Percentiles rank a stretch among this genome's conserved stretches.
These are phyloP conservation scores for Brachypalpus laphriformis DNA, from an alignment of 2,888 invertebrate species.

Conservation along the genomic window DNA sequence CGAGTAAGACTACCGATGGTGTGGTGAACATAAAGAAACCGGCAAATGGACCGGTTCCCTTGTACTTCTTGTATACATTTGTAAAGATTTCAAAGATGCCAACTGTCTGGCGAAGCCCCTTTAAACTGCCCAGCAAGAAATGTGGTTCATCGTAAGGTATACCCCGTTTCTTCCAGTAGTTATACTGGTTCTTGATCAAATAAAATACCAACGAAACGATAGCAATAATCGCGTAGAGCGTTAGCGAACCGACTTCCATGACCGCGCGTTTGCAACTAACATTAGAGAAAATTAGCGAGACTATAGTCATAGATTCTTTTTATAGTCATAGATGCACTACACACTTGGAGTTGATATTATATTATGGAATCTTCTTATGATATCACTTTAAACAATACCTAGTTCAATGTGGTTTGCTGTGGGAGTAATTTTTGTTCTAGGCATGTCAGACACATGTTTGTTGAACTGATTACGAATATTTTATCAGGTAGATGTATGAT, in stretches of 20 bases:
- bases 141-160: constrained; percentile 76
- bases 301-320: too few relatives aligned
- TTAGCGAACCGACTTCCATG: constrained; percentile 29
- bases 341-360: neutral
- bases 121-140: constrained; percentile 76
- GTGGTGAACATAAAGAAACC: constrained; percentile 79
- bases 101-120: constrained; percentile 72
- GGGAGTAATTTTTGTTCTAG: too few relatives aligned
- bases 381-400: neutral
- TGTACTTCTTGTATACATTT: constrained; percentile 76
- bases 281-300: neutral
- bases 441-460: too few relatives aligned
- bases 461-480: too few relatives aligned
- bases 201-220: constrained; percentile 14
- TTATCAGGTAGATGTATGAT: too few relatives aligned
- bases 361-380: too few relatives aligned
- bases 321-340: neutral
- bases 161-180: constrained; percentile 76
- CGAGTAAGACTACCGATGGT: constrained; percentile 79
- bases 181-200: constrained; percentile 18
- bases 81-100: constrained; percentile 76
- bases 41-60: constrained; percentile 78
- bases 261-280: constrained; percentile 2
- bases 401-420: neutral
- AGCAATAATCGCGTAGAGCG: constrained; percentile 9